Conservation (phyloP, 1,140 invertebrate genomes). For the Eueides isabella region DNA sequence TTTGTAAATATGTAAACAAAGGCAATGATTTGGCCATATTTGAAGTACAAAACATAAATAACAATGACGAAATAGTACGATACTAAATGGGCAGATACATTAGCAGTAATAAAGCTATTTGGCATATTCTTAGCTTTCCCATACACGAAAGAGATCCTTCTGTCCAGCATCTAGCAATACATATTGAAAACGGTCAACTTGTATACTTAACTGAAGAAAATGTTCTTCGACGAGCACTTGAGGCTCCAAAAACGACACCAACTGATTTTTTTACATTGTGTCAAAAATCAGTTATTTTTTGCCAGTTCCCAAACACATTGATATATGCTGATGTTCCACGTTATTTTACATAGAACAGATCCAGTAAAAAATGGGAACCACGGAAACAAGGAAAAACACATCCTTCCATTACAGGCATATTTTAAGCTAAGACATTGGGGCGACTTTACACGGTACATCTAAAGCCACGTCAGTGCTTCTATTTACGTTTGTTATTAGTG, state of each 20-base stretch:
- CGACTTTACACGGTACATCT: too few species aligned
- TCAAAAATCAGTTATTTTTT: constrained; percentile 40
- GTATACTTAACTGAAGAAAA: constrained; percentile 27
- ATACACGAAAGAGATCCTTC: too few species aligned
- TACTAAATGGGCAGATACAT: too few species aligned
- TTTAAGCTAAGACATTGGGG: constrained; percentile 43
- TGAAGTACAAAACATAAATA: too few species aligned
- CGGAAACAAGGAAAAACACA: constrained; percentile 41
- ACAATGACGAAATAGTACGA: too few species aligned
- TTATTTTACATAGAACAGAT: too few species aligned
- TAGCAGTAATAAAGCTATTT: background rate
- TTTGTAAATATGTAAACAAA: too few species aligned
- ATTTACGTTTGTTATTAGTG: constrained; percentile 45
- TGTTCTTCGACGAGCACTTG: background rate
- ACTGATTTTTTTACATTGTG: constrained; percentile 44
- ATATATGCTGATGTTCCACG: constrained; percentile 42
- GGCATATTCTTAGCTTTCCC: too few species aligned
- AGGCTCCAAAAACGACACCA: constrained; percentile 32
- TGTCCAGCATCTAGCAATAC: too few species aligned
- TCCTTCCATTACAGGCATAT: constrained; percentile 39
- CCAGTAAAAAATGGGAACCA: constrained; percentile 43
- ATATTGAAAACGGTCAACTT: constrained; percentile 47
- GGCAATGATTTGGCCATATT: too few species aligned
- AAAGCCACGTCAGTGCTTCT: constrained; percentile 43
- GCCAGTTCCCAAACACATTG: constrained; percentile 42